These are phyloP conservation scores for Rana temporaria DNA, from an alignment of 2,113 vertebrate species.

Conservation along the genomic window DNA sequence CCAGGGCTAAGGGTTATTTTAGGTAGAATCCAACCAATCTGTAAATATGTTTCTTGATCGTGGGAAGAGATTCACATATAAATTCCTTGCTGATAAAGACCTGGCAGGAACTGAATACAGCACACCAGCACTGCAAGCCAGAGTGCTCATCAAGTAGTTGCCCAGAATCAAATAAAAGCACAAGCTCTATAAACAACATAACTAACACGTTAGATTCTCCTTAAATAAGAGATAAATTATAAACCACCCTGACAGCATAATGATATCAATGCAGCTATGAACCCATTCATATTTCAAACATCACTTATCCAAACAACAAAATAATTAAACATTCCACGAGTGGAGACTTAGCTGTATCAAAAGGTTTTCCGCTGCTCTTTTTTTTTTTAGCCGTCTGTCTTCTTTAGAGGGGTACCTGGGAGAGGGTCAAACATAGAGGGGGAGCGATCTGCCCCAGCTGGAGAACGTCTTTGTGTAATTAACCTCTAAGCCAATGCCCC, in stretches of 20 bases:
- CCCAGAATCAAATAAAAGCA: too few relatives aligned
- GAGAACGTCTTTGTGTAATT: conserved; percentile 69
- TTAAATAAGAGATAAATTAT: too few relatives aligned
- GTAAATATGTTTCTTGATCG: too few relatives aligned
- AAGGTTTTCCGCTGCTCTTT: conserved; percentile 70
- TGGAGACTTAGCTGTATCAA: conserved; percentile 73
- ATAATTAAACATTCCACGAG: conserved; percentile 70
- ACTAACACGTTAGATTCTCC: too few relatives aligned
- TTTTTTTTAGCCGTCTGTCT: conserved; percentile 66
- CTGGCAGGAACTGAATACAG: too few relatives aligned
- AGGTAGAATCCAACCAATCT: too few relatives aligned
- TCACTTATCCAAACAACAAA: conserved; percentile 74
- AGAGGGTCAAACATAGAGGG: conserved; percentile 58
- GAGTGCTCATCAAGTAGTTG: too few relatives aligned
- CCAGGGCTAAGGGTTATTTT: too few relatives aligned
- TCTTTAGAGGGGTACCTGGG: conserved; percentile 68
- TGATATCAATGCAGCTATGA: not conserved
- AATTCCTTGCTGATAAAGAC: too few relatives aligned
- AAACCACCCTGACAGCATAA: not conserved
- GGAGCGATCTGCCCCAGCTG: conserved; percentile 65
- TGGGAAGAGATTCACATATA: too few relatives aligned
- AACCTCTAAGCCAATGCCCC: conserved; percentile 72
- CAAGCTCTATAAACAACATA: too few relatives aligned
- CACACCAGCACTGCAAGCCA: too few relatives aligned
- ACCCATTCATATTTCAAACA: conserved; percentile 71